Base-by-base conservation (phyloP, 1,140 invertebrate genomes). In the Asobara japonica region DNA sequence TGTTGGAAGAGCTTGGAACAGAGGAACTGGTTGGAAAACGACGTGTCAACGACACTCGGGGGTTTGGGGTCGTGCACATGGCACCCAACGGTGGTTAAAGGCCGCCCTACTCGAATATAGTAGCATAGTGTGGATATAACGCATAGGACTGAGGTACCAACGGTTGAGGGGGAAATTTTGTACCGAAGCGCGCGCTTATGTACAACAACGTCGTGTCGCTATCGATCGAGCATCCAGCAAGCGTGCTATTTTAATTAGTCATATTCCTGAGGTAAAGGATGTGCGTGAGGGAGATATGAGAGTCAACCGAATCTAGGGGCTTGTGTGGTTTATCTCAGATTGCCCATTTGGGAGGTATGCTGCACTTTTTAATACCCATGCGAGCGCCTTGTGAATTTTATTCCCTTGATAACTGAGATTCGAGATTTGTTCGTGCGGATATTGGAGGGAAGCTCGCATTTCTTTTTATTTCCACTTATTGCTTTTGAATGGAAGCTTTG, bases 21-120 rank as follows among this genome's bases (percentile, higher is more conserved):
- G 38, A 45, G 61, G 69, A 45, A 62, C 61, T 64, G 69, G 60
- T 65, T 29, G 61, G 18, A 64, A n/a, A 71, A 56, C 69, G 69
- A 64, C 69, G 69, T 71, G 69, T 71, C 69, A 71, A 71, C 69
- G 69, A 65, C 69, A 71, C 69, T 71, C 62, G 69, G 18, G 51
- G 51, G 69, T 62, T 71, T 71, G 69, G 69, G 69, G 69, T 71
- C 69, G 69, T 71, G 69, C 69, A 71, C 69, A 71, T 71, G 69
- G 69, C 69, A 71, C 69, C 69, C 60, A 64, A 51, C 41, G 62
- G 56, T 70, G 60, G 68, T 18, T 56, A 71, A 48, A 71, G 61
- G 33, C 48, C 31, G 8, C 69, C 41, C 38, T 25, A 38, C 60
- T 61, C 36, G 60, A 71, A 64, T 65, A 65, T 60, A 71, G 69